phyloP scores from a whole-genome alignment of 2,888 invertebrate species.

The Pseudococcus jackbeardsleyi region DNA sequence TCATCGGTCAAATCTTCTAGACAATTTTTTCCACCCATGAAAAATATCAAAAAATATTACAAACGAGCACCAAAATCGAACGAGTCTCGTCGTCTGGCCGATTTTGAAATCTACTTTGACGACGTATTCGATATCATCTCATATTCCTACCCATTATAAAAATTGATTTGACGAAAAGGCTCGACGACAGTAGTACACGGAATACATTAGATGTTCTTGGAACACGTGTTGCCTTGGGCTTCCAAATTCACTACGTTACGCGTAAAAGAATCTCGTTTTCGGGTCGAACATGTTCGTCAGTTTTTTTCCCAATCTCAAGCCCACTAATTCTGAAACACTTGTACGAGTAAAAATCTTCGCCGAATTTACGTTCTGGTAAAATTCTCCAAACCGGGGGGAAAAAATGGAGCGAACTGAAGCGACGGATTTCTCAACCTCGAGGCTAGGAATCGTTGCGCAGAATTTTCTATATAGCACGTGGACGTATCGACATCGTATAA shows the following conservation, averaged over 20 bases:
- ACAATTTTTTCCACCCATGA: too few species aligned
- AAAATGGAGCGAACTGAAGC: too few species aligned
- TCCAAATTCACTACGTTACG: neutral
- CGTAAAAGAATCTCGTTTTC: neutral
- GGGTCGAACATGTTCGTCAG: neutral
- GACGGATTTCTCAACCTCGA: neutral
- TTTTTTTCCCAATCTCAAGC: neutral
- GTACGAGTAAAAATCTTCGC: neutral
- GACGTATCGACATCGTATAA: neutral
- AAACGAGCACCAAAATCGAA: neutral
- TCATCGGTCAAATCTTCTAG: too few species aligned
- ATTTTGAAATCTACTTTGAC: neutral
- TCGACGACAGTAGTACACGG: neutral
- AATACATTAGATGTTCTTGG: neutral
- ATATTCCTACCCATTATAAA: neutral
- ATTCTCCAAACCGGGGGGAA: neutral
- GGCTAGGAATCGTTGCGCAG: neutral
- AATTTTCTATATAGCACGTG: neutral
- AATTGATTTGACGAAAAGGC: neutral
- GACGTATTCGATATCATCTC: neutral
- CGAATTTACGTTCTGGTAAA: neutral
- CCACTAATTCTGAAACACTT: neutral
- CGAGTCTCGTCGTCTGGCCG: neutral
- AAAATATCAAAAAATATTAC: too few species aligned
- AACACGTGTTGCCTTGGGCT: constrained; percentile 14